phyloP scores from a whole-genome alignment of 1,140 invertebrate species.

The Ylistrum balloti region DNA sequence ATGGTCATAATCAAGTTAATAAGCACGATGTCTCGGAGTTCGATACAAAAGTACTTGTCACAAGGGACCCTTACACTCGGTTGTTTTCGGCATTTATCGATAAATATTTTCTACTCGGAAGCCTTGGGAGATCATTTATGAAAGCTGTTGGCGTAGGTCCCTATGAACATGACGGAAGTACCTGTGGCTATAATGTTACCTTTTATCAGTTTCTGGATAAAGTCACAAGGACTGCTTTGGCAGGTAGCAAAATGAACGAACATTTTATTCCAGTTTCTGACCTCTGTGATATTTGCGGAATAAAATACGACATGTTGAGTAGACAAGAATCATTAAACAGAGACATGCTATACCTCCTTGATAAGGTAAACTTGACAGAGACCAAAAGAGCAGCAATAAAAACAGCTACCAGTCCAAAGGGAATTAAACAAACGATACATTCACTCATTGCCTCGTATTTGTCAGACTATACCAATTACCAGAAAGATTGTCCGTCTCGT shows the following conservation, averaged over 20 bases:
- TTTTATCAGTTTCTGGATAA: not conserved
- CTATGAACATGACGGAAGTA: not conserved
- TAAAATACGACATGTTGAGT: constrained; percentile 1
- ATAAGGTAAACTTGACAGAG: not conserved
- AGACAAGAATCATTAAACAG: not conserved
- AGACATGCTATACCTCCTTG: not conserved
- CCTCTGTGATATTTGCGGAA: not conserved
- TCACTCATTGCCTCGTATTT: not conserved
- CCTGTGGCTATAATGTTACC: not conserved
- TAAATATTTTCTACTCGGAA: not conserved
- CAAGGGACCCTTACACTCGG: not conserved
- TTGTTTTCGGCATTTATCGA: not conserved
- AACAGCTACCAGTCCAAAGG: not conserved
- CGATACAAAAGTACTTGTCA: not conserved
- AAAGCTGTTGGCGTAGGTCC: not conserved
- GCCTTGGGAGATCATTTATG: not conserved
- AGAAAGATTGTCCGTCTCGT: not conserved
- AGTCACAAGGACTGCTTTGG: not conserved
- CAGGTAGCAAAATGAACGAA: not conserved
- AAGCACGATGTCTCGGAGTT: not conserved
- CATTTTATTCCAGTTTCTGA: not conserved
- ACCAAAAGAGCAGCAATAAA: not conserved
- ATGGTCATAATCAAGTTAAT: not conserved
- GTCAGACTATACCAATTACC: not conserved
- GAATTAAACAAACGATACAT: not conserved